Base-by-base conservation (phyloP, 2,888 invertebrate genomes). In the Microdon myrmicae region DNA sequence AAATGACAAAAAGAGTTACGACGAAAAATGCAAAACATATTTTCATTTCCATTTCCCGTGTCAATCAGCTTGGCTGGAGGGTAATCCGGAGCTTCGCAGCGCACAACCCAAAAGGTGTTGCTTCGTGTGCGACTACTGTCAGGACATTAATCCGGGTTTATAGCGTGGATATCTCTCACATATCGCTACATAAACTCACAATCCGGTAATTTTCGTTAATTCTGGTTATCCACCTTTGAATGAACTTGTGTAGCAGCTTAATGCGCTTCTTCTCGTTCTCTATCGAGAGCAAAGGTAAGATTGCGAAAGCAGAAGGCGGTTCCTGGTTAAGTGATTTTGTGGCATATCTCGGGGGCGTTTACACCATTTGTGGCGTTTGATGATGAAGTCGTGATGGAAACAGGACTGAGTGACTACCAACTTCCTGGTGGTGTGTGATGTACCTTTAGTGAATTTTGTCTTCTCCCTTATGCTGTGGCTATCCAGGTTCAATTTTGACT, bases 11-110 rank as follows among this genome's bases (percentile, higher is more conserved):
- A n/a, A n/a, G n/a, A n/a, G n/a, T n/a, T n/a, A n/a, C n/a, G n/a
- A n/a, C n/a, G n/a, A n/a, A 19, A 34, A 47, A 56, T 25, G 20
- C 35, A 47, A 47, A n/a, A 47, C 25, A 58, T 51, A 58, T 58
- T 58, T 64, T 64, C 51, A 38, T 58, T 58, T 58, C 41, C 58
- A 64, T 64, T 64, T 64, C 64, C 58, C 64, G 64, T 64, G 51
- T 39, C 48, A 49, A 44, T 34, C 34, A 19, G 16, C 28, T 37
- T 14, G 13, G 10, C 20, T 1, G n/a, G 12, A 9, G 29, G 19
- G 28, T 10, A 28, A 35, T 41, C 34, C 48, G 31, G 37, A 19
- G 10, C 34, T 4, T n/a, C 22, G 8, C 38, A 23, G 28, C 34
- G 17, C 37, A 48, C 28, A 25, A n/a, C 12, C 6, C 48, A 26